These are phyloP conservation scores for Oenanthe oenanthe DNA, from an alignment of 2,113 vertebrate species.

Conservation along the genomic window DNA sequence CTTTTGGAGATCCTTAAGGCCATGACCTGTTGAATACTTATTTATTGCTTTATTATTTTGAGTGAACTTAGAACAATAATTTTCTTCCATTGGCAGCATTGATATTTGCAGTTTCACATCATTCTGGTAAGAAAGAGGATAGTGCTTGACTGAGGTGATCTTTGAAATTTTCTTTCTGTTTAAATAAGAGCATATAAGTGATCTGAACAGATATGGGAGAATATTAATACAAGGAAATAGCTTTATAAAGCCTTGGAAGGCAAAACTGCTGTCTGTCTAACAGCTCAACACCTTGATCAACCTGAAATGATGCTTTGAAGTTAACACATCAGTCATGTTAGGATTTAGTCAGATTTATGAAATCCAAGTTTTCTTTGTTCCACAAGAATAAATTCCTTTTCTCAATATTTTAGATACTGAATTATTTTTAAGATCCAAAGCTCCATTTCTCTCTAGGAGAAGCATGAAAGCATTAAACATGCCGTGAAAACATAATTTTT, in stretches of 20 bases:
- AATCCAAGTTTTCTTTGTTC: background rate
- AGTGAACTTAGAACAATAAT: background rate
- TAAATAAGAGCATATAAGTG: background rate
- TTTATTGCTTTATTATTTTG: background rate
- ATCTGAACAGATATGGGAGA: background rate
- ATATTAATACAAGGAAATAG: background rate
- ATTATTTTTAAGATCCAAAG: background rate
- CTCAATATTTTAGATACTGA: background rate
- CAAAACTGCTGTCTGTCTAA: background rate
- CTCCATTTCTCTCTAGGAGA: background rate
- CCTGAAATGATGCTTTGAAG: background rate
- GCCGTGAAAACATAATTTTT: background rate
- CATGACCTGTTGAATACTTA: background rate
- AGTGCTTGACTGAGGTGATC: background rate
- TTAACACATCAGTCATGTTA: background rate
- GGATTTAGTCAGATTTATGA: background rate
- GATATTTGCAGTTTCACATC: background rate
- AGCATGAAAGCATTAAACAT: background rate
- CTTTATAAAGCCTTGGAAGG: background rate
- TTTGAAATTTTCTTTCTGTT: background rate
- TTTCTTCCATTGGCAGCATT: background rate
- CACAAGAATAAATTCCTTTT: background rate
- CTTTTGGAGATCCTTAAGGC: background rate
- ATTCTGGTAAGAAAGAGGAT: background rate
- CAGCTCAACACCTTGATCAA: background rate